A percentile compares a stretch with the other conserved stretches of the same genome.
phyloP scores from a whole-genome alignment of 2,888 invertebrate genomes.

The Nomada ferruginata region DNA sequence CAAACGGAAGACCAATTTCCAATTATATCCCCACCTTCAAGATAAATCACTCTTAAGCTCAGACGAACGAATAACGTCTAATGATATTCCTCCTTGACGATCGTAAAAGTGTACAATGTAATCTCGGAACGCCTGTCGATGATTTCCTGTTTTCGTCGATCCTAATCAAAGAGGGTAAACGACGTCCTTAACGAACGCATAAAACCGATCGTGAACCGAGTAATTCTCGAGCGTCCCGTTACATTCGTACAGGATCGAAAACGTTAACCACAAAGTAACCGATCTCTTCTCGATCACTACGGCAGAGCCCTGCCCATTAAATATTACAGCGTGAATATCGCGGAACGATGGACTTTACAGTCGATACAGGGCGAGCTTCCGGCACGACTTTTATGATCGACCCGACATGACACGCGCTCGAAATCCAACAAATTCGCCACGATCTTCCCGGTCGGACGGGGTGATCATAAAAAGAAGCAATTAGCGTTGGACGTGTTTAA shows the following conservation, averaged over 20 bases:
- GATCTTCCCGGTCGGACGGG: constrained; percentile 44
- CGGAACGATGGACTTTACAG: constrained; percentile 36
- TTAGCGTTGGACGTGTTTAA: constrained; percentile 77
- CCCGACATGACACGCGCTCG: constrained; percentile 53
- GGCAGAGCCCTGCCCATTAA: constrained; percentile 31
- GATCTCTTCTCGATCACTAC: neutral
- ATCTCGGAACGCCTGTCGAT: constrained; percentile 19
- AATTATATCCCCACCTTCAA: neutral
- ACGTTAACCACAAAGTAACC: constrained; percentile 50
- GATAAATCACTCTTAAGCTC: neutral
- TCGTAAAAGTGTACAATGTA: constrained; percentile 50
- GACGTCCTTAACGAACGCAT: constrained; percentile 43
- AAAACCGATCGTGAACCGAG: constrained; percentile 29
- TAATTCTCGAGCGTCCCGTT: constrained; percentile 32
- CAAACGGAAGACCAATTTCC: constrained; percentile 11
- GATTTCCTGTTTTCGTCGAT: constrained; percentile 33
- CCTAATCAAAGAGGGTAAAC: constrained; percentile 32
- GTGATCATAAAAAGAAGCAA: constrained; percentile 73
- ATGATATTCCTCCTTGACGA: constrained; percentile 15
- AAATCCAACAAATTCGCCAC: constrained; percentile 39
- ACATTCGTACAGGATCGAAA: constrained; percentile 26
- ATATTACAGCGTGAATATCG: constrained; percentile 54
- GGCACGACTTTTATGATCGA: constrained; percentile 62
- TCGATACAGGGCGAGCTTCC: constrained; percentile 46
- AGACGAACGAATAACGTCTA: constrained; percentile 20